These are phyloP conservation scores for Parus major DNA, from an alignment of 2,113 vertebrate genomes.

Conservation along the genomic window DNA sequence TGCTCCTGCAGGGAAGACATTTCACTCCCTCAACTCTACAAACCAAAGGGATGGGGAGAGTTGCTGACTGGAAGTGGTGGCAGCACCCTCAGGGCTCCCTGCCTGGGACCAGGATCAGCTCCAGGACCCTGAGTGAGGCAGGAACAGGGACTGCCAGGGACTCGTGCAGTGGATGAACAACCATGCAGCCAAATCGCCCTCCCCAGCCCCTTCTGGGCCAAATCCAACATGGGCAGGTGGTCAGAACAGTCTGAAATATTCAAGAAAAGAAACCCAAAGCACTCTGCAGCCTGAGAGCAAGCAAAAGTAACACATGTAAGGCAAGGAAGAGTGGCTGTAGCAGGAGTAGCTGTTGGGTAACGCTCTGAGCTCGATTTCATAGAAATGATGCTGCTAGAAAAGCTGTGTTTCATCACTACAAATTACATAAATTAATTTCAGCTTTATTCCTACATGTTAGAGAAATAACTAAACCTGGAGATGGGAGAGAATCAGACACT, in stretches of 20 bases:
- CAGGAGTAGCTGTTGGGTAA: background rate
- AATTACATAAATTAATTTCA: constrained; percentile 4
- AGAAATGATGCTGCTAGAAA: background rate
- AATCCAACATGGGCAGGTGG: background rate
- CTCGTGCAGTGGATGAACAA: background rate
- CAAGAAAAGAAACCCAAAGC: background rate
- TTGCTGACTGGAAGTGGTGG: background rate
- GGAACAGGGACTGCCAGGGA: background rate
- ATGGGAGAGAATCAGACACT: background rate
- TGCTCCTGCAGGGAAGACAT: background rate
- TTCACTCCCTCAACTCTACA: background rate
- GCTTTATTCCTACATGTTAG: background rate
- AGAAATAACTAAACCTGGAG: background rate
- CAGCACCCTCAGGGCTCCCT: background rate
- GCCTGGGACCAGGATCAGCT: background rate
- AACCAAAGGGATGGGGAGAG: background rate
- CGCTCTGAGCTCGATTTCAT: background rate
- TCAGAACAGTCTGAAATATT: background rate
- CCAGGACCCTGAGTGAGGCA: accelerated
- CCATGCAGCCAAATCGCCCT: background rate
- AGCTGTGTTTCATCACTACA: background rate
- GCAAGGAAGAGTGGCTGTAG: background rate
- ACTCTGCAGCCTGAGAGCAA: constrained; percentile 8
- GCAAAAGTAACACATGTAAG: background rate
- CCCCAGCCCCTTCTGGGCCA: background rate